phyloP scores from a whole-genome alignment of 2,797 vertebrate species.

The Macropus fuliginosus region DNA sequence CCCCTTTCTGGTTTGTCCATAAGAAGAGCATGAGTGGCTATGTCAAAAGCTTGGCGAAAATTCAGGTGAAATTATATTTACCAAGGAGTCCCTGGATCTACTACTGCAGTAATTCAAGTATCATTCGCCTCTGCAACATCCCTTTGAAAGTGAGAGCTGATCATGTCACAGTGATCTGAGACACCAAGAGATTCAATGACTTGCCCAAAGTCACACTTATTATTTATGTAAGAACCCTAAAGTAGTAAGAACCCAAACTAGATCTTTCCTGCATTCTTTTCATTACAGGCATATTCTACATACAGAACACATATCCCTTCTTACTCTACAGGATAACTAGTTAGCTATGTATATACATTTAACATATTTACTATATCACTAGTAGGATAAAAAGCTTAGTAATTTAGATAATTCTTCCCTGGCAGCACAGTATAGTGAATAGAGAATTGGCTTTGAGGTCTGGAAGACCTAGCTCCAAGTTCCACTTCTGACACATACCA shows the following conservation, averaged over 20 bases:
- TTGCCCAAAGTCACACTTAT: not conserved
- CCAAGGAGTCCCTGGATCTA: not conserved
- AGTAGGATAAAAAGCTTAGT: not conserved
- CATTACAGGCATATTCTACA: not conserved
- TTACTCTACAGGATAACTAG: not conserved
- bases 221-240: not conserved
- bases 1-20: not conserved
- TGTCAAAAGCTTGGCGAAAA: not conserved
- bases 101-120: not conserved
- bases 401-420: not conserved
- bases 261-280: constrained; percentile 41
- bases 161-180: not conserved
- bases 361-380: not conserved
- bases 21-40: not conserved
- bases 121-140: not conserved
- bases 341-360: not conserved
- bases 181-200: not conserved
- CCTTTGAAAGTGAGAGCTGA: not conserved
- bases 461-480: not conserved
- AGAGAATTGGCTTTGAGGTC: not conserved
- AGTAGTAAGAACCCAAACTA: not conserved
- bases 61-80: not conserved
- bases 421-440: not conserved
- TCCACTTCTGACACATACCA: not conserved
- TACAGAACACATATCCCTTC: not conserved